Evolutionary conservation across 2,113 vertebrate species (phyloP).

Genomic region (Dolichallabes microphthalmus): DNA sequence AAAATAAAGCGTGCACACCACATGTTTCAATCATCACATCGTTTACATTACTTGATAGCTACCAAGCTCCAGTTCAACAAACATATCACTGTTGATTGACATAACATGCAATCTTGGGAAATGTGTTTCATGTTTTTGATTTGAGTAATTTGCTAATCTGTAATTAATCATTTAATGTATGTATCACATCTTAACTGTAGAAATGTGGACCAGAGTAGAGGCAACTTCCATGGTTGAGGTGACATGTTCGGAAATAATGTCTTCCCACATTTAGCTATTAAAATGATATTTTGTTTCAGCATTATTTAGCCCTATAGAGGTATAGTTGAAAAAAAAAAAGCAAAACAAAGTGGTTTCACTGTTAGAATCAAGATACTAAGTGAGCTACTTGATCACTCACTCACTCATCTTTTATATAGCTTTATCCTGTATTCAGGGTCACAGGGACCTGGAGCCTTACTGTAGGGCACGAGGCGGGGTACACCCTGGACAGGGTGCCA

Average conservation of each 20-base stretch:
- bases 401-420: too few species aligned
- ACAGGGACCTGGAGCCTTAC: too few species aligned
- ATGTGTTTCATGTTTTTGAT: not conserved
- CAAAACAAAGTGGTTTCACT: not conserved
- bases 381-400: too few species aligned
- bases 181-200: not conserved
- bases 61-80: not conserved
- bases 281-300: not conserved
- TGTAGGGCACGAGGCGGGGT: too few species aligned
- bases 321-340: not conserved
- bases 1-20: conserved; percentile 13
- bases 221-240: not conserved
- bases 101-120: not conserved
- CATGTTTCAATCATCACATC: not conserved
- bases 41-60: not conserved
- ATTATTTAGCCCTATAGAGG: not conserved
- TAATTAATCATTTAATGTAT: not conserved
- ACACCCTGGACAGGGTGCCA: too few species aligned
- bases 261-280: not conserved
- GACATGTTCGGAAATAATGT: not conserved
- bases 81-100: not conserved
- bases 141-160: not conserved
- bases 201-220: not conserved
- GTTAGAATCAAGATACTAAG: not conserved
- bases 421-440: too few species aligned